Evolutionary conservation across 1,140 invertebrate species (phyloP).

Genomic region (Cecropterus lyciades): DNA sequence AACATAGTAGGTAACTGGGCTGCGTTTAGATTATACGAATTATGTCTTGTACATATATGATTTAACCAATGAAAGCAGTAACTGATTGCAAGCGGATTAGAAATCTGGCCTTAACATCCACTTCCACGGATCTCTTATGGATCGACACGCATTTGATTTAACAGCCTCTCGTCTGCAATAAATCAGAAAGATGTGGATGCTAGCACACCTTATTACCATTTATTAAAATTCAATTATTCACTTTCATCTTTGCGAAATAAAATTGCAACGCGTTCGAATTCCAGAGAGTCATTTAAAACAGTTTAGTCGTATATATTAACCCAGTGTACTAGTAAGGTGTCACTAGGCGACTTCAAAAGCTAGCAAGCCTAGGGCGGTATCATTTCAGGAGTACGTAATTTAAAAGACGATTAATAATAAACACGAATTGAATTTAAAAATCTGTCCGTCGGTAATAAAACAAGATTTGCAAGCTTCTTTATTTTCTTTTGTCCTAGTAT

Average conservation of each 20-base stretch:
- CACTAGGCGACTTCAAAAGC: no score
- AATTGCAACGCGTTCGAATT: slow-evolving; percentile 3
- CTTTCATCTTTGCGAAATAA: slow-evolving; percentile 17
- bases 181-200: slow-evolving; percentile 25
- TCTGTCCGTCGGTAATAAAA: no score
- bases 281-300: not conserved
- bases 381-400: no score
- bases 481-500: no score
- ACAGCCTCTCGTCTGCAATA: slow-evolving; percentile 19
- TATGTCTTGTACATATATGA: not conserved
- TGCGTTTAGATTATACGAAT: no score
- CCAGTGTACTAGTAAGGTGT: not conserved
- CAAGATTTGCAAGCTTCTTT: no score
- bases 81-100: slow-evolving; percentile 28
- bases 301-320: slow-evolving; percentile 2
- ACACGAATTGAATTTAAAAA: not conserved
- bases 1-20: no score
- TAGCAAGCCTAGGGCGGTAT: no score
- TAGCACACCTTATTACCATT: slow-evolving; percentile 20
- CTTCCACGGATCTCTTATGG: slow-evolving; percentile 15
- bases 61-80: slow-evolving; percentile 20
- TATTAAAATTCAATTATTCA: slow-evolving; percentile 31
- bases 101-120: slow-evolving; percentile 23
- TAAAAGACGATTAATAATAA: no score
- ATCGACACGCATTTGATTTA: slow-evolving; percentile 20